phyloP scores from a whole-genome alignment of 2,888 invertebrate species.

The Furcula furcula region DNA sequence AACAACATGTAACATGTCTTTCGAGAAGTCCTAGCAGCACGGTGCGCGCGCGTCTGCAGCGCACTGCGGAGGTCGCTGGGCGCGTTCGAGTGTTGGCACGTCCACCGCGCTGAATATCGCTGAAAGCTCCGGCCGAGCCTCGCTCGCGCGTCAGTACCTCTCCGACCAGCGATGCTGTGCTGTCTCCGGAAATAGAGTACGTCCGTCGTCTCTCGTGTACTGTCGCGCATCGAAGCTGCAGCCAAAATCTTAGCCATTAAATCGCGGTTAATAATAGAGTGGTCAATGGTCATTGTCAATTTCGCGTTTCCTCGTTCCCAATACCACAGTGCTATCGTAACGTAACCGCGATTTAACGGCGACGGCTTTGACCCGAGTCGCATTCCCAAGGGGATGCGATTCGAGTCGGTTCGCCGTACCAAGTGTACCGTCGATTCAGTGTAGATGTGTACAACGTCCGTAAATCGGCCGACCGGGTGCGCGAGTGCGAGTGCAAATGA shows the following conservation, averaged over 20 bases:
- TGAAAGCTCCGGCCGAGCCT: slow-evolving; percentile 55
- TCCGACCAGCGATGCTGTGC: slow-evolving; percentile 83
- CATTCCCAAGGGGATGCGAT: slow-evolving; percentile 58
- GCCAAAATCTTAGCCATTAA: slow-evolving; percentile 55
- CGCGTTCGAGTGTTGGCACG: slow-evolving; percentile 61
- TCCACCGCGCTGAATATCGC: slow-evolving; percentile 60
- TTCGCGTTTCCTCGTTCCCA: slow-evolving; percentile 8
- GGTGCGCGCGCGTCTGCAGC: slow-evolving; percentile 23
- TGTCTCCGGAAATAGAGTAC: slow-evolving; percentile 83
- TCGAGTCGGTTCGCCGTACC: slow-evolving; percentile 39
- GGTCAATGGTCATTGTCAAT: slow-evolving; percentile 38
- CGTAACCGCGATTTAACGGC: slow-evolving; percentile 57
- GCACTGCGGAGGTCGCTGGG: slow-evolving; percentile 9
- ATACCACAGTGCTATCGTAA: slow-evolving; percentile 6
- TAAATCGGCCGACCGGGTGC: slow-evolving; percentile 75
- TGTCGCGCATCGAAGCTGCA: slow-evolving; percentile 53
- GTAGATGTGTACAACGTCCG: slow-evolving; percentile 65
- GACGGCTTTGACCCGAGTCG: slow-evolving; percentile 53
- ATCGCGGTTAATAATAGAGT: slow-evolving; percentile 62
- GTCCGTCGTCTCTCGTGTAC: slow-evolving; percentile 56
- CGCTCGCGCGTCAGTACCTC: slow-evolving; percentile 73
- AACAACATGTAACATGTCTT: too few species aligned
- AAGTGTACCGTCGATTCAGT: slow-evolving; percentile 52
- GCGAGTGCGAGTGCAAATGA: slow-evolving; percentile 80
- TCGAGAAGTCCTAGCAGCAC: too few species aligned